These are phyloP conservation scores for Platanista minor DNA, from an alignment of 2,113 vertebrate species.

Conservation along the genomic window DNA sequence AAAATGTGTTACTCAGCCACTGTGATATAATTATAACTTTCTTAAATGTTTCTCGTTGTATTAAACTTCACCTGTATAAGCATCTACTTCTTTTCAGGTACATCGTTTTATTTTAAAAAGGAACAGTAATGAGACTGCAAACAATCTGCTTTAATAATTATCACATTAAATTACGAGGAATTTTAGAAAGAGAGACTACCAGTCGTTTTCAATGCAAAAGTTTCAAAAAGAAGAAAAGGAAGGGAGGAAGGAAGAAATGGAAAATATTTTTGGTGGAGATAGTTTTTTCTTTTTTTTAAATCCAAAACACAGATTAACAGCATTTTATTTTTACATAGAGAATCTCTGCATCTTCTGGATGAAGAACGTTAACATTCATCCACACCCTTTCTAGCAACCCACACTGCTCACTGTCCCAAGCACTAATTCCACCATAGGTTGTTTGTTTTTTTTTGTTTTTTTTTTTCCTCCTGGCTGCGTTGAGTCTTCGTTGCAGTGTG, in stretches of 20 bases:
- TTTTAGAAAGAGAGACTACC: not conserved
- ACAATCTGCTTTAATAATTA: not conserved
- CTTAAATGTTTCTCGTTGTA: not conserved
- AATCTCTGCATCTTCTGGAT: not conserved
- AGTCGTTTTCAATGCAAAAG: not conserved
- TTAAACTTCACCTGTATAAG: not conserved
- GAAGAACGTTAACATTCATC: not conserved
- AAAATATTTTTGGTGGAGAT: not conserved
- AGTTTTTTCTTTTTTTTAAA: not conserved
- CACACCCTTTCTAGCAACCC: not conserved
- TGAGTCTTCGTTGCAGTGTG: too few species aligned
- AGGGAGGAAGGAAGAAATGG: too few species aligned
- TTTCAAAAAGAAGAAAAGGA: not conserved
- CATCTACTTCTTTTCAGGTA: not conserved
- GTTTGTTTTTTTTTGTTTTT: accelerated
- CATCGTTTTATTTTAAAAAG: not conserved
- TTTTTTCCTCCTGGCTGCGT: too few species aligned
- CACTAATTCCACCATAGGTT: accelerated
- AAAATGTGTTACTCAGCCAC: not conserved
- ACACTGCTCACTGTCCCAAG: not conserved
- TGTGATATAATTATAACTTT: not conserved
- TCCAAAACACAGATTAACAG: not conserved
- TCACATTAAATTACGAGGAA: not conserved
- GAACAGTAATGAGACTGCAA: not conserved
- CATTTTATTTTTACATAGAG: not conserved